Conservation (phyloP, 2,797 vertebrate genomes). For the Lepidocolaptes lacrymiger region DNA sequence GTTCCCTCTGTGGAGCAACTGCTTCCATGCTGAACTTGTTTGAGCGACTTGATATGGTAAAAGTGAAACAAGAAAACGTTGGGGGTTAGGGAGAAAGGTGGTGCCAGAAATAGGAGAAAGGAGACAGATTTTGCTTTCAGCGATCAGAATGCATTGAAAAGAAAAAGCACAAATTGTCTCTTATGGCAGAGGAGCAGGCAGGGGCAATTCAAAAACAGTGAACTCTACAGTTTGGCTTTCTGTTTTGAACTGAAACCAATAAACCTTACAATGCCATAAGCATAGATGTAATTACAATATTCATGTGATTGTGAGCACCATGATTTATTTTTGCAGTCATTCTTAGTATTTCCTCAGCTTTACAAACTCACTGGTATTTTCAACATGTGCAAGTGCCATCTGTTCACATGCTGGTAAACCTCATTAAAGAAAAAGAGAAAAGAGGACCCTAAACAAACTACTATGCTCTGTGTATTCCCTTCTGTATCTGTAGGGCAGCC, state of each 20-base stretch:
- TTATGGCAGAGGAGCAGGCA: not conserved
- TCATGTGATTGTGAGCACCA: not conserved
- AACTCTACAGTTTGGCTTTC: not conserved
- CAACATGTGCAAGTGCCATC: not conserved
- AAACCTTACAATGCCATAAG: not conserved
- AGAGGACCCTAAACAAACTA: not conserved
- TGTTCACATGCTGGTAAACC: not conserved
- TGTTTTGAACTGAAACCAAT: conserved; percentile 26
- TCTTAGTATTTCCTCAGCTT: not conserved
- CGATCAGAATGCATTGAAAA: not conserved
- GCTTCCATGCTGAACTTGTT: conserved; percentile 26
- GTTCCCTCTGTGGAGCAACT: not conserved
- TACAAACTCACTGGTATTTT: not conserved
- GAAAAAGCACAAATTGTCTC: not conserved
- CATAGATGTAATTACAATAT: not conserved
- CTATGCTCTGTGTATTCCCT: not conserved
- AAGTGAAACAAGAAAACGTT: not conserved
- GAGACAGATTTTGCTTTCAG: not conserved
- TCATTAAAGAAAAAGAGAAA: not conserved
- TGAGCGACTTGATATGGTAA: conserved; percentile 3
- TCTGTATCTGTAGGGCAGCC: not conserved
- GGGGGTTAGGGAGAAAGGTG: not conserved
- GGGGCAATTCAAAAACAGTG: not conserved
- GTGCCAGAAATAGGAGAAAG: not conserved
- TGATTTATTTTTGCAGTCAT: not conserved